Percentiles rank a stretch among this genome's conserved stretches.
phyloP scores from a whole-genome alignment of 2,888 invertebrate genomes.

The Anodontia alba region DNA sequence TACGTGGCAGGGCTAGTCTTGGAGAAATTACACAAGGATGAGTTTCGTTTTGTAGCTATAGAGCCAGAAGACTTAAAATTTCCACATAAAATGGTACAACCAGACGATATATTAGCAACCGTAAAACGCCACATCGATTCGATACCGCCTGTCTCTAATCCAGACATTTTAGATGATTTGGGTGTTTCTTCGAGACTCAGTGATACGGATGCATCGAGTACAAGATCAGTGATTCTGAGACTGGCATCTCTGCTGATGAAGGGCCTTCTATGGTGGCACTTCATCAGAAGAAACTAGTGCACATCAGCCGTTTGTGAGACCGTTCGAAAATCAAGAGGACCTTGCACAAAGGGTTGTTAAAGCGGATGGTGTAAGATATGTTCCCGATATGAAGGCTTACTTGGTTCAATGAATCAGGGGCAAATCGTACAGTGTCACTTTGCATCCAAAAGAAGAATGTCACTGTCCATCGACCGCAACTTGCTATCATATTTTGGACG shows the following conservation, averaged over 20 bases:
- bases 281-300: too few relatives aligned
- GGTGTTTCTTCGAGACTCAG: not conserved
- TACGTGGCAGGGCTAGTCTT: constrained; percentile 1
- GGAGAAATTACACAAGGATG: constrained; percentile 7
- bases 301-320: too few relatives aligned
- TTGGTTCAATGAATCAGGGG: constrained; percentile 31
- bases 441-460: constrained; percentile 40
- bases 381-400: constrained; percentile 25
- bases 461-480: constrained; percentile 26
- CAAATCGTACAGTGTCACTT: constrained; percentile 28
- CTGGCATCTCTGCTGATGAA: not conserved
- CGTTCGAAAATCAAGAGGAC: not conserved
- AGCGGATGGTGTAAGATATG: constrained; percentile 17
- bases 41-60: not conserved
- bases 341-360: constrained; percentile 19
- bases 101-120: constrained; percentile 9
- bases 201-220: not conserved
- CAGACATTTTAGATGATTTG: not conserved
- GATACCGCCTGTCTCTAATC: not conserved
- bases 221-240: not conserved
- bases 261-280: too few relatives aligned
- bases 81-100: constrained; percentile 14
- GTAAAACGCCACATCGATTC: not conserved
- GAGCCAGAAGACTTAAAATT: constrained; percentile 1
- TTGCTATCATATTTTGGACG: constrained; percentile 43